Base-by-base conservation (phyloP, 1,140 invertebrate genomes). In the Muscidifurax raptorellus region DNA sequence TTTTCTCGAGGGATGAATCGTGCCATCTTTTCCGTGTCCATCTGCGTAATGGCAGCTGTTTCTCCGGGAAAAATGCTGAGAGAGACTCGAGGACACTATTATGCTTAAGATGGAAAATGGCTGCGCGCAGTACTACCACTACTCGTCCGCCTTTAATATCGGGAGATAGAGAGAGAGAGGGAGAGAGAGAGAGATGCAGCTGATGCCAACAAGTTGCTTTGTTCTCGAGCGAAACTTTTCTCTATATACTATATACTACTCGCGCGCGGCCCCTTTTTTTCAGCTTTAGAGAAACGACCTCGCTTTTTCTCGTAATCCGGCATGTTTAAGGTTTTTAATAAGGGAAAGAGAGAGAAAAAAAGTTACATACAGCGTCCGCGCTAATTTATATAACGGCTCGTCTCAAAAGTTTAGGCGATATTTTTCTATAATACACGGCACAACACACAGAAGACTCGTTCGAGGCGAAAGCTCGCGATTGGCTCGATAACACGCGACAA, bases 151-250 rank as follows among this genome's bases (percentile, higher is more conserved):
- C 74, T 82, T 81, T 85, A 81, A 81, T 85, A 81, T 85, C 74
- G 71, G 64, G 71, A 85, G 66, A 78, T 69, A 64, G 22, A 66
- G 32, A 64, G 59, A 15, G 59, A 15, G 71, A 67, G 36, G 4
- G 1, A 52, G 47, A 52, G 47, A 52, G 47, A 52, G 47, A 18
- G 6, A 81, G 72, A 66, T 44, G 80, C 84, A 85, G 74, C 84
- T 85, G 84, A 85, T 82, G 84, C 84, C 84, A 82, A 82, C 80
- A 85, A 85, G 74, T 82, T 82, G 84, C 84, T 82, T 82, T 80
- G 69, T 84, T 84, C 78, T 66, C 77, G 52, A 76, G n/a, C 74
- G 52, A 82, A 82, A 28, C 75, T 82, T 82, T 82, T 74, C 30
- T 52, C 64, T 44, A 27, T 47, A 44, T 1, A 2, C 47, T 32